Evolutionary conservation across 2,888 invertebrate species (phyloP).

Genomic region (Eudasyphora cyanicolor): DNA sequence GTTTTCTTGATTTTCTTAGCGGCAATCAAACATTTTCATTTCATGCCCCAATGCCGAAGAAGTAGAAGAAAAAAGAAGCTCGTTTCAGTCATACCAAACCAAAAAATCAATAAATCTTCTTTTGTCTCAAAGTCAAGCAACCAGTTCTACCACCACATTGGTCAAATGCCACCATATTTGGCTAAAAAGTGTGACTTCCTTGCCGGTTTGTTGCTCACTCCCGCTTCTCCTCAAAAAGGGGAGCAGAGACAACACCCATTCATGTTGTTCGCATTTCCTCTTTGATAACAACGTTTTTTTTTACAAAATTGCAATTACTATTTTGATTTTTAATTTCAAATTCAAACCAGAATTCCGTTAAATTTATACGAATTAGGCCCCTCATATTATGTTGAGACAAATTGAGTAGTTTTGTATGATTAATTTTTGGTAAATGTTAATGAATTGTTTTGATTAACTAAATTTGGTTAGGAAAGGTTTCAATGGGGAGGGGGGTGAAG

Average conservation of each 20-base stretch:
- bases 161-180: slow-evolving; percentile 53
- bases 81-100: not conserved
- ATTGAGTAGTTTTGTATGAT: not conserved
- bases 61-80: not conserved
- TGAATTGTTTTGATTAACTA: not conserved
- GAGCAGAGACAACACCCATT: not conserved
- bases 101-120: slow-evolving; percentile 60
- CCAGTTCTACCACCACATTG: slow-evolving; percentile 1
- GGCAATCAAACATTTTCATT: slow-evolving; percentile 14
- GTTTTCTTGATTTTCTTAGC: no score
- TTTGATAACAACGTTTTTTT: not conserved
- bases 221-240: not conserved
- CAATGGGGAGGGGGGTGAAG: no score
- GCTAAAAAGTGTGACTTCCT: slow-evolving; percentile 65
- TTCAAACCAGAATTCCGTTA: slow-evolving; percentile 37
- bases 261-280: slow-evolving; percentile 36
- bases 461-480: not conserved
- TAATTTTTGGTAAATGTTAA: not conserved
- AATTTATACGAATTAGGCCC: slow-evolving; percentile 11
- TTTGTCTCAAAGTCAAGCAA: slow-evolving; percentile 33
- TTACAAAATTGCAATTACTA: slow-evolving; percentile 66
- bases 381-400: not conserved
- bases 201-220: no score
- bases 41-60: not conserved
- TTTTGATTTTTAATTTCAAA: slow-evolving; percentile 49